Evolutionary conservation across 1,140 invertebrate species (phyloP), one percentile per base, ranked within the genome.

Genomic region (Trachymyrmex septentrionalis): DNA sequence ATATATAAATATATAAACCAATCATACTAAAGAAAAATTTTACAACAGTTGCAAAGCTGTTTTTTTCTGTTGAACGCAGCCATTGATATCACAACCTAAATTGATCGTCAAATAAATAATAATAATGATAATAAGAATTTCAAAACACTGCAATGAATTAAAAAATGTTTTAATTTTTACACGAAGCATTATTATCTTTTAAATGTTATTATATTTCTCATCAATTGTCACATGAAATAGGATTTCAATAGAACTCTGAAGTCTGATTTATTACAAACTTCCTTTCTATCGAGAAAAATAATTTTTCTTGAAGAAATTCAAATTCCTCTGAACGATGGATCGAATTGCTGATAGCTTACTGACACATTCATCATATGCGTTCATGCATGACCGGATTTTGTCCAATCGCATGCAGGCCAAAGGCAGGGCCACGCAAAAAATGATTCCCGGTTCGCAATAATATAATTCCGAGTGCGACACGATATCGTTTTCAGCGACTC

Each of bases 401-500:
- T 59, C 19, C 44, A 30, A 82, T 73, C 38, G 30, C n/a, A 44
- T 44, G 9, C 48, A 2, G 1, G 16, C 10, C 7, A 21, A 55
- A 63, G 34, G 57, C 24, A 30, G 21, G 0, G 24, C 9, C 6
- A 27, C 24, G 14, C 66, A 59, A 75, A 19, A 34, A 50, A 50
- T 6, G 24, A 50, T 55, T 10, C 1, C n/a, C 14, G 12, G 3
- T 24, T 55, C 3, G 21, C 44, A 55, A 63, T 53, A 76, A 76
- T 76, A 64, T 53, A 78, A 66, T 66, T 78, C 7, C 48, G 14
- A 38, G 21, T 10, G 48, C 27, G 82, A 14, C 34, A 38, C 66
- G 38, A 77, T 75, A 77, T 85, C 48, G 16, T 76, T 84, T 84
- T 66, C 30, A 27, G 9, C 21, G 64, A 3, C 53, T 63, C 53